Evolutionary conservation across 2,113 vertebrate genomes (phyloP).

Genomic region (Puffinus mauretanicus): DNA sequence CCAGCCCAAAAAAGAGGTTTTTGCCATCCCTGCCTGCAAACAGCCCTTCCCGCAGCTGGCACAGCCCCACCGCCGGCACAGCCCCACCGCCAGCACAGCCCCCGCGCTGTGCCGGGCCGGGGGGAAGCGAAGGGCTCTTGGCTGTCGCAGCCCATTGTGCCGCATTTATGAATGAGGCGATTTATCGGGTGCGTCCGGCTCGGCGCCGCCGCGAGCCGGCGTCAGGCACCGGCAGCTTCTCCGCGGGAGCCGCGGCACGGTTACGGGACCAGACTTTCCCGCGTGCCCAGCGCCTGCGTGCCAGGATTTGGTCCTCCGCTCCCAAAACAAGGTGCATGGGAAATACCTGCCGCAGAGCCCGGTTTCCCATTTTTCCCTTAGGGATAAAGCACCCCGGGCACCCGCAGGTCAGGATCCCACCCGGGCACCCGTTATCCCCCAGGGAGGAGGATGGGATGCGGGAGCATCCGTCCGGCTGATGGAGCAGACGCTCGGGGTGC

Average conservation of each 20-base stretch:
- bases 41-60: background rate
- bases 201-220: background rate
- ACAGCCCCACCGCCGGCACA: no score
- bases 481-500: accelerated
- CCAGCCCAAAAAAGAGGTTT: background rate
- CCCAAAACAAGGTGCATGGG: no score
- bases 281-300: accelerated
- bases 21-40: background rate
- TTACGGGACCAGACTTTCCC: background rate
- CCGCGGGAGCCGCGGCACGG: background rate
- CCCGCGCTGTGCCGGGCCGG: background rate
- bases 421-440: background rate
- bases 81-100: background rate
- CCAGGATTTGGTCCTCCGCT: background rate
- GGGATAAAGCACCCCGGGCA: background rate
- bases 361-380: accelerated
- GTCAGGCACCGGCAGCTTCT: background rate
- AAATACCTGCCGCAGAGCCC: background rate
- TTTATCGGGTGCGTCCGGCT: background rate
- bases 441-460: background rate
- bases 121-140: background rate
- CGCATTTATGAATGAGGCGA: background rate
- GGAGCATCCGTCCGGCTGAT: background rate
- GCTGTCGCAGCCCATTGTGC: background rate
- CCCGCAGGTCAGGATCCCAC: background rate